Evolutionary conservation across 2,888 invertebrate genomes (phyloP), one percentile per base, ranked within the genome.

Genomic region (Coenonympha arcania): DNA sequence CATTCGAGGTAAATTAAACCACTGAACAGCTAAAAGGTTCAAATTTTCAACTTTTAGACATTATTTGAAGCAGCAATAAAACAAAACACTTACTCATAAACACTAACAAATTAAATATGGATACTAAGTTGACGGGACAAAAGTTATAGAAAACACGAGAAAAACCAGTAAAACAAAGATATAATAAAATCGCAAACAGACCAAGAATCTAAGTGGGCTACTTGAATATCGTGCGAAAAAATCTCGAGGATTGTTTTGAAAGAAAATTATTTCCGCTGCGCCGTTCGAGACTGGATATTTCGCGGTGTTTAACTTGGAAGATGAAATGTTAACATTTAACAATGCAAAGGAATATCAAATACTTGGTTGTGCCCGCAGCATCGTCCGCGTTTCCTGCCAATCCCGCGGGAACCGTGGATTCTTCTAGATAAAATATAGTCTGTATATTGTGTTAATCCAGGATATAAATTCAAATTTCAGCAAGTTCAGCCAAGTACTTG

Each of bases 221-320:
- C 65, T 70, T 64, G 55, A 66, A 65, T 63, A 69, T 71, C 77
- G 79, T 79, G 79, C 67, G 78, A 81, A 80, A 73, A 72, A 64
- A 70, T 70, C 71, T 67, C 57, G 57, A 56, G 66, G 64, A 77
- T 79, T 79, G 77, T 80, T 76, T 62, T 55, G 47, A 50, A 54
- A 52, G 55, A 53, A 57, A 61, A 56, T 54, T 51, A 48, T 54
- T 57, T 59, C 53, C 58, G 50, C 33, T 56, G 20, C 31, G 42
- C 50, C 43, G 49, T 56, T 57, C 47, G 26, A 48, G 48, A 50
- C 43, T 46, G 56, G 39, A 54, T 51, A 47, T 41, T 58, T 56
- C 50, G 50, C 52, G 50, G 54, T 56, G 13, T 54, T 56, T 56
- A 52, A 50, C 48, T 54, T 44, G 31, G 15, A 51, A 43, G 39